Evolutionary conservation across 53 echinoderm and acorn worm genomes (phyloP).

Genomic region (Actinopyga echinites): DNA sequence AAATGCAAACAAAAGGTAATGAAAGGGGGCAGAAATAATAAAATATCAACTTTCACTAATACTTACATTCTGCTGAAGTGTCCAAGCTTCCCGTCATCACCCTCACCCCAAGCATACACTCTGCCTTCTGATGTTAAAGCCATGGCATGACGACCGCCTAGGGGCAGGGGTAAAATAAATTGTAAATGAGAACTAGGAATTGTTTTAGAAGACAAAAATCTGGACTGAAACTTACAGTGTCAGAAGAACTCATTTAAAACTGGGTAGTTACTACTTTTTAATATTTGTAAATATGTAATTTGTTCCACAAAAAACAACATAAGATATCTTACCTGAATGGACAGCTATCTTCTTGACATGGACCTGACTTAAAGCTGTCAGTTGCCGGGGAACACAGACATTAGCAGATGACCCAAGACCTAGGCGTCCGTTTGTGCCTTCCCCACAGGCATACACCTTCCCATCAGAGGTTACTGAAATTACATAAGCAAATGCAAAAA

Average conservation of each 20-base stretch:
- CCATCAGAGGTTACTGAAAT: constrained; percentile 89
- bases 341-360: constrained; percentile 95
- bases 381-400: constrained; percentile 70
- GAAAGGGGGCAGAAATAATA: too few relatives aligned
- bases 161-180: background rate
- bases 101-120: constrained; percentile 97
- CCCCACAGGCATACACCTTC: constrained; percentile 93
- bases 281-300: too few relatives aligned
- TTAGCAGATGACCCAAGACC: constrained; percentile 90
- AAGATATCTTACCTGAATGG: constrained; percentile 74
- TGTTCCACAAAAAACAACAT: too few relatives aligned
- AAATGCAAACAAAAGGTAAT: too few relatives aligned
- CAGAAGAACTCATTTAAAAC: too few relatives aligned
- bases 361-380: constrained; percentile 70
- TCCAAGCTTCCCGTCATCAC: constrained; percentile 97
- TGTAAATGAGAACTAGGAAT: background rate
- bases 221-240: too few relatives aligned
- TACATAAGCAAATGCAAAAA: background rate
- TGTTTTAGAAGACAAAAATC: too few relatives aligned
- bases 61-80: constrained; percentile 98
- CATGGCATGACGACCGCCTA: constrained; percentile 98
- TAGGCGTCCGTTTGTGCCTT: constrained; percentile 91
- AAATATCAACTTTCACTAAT: too few relatives aligned
- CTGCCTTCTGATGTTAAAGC: constrained; percentile 94
- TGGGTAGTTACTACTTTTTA: too few relatives aligned